A percentile compares a stretch with the other conserved stretches of the same genome.
Evolutionary conservation across 2,888 invertebrate genomes (phyloP).

Genomic region (Ophonus ardosiacus): DNA sequence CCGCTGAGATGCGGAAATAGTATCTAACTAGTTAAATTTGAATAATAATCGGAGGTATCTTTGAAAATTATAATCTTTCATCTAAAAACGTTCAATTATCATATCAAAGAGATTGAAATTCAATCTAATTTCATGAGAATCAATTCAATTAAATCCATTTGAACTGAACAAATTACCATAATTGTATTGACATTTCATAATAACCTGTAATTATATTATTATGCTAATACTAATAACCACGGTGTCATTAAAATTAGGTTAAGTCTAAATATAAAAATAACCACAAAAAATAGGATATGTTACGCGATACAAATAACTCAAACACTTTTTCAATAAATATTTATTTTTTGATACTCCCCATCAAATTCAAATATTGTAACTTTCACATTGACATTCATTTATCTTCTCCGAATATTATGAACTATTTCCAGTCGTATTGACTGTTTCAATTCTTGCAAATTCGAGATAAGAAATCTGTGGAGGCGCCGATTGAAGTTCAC

Average conservation of each 20-base stretch:
- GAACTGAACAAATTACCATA: neutral
- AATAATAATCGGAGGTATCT: neutral
- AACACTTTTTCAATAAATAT: neutral
- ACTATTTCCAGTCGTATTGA: neutral
- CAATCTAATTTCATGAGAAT: neutral
- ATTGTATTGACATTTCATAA: neutral
- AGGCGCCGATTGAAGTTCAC: constrained; percentile 26
- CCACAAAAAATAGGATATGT: neutral
- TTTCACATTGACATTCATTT: neutral
- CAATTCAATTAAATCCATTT: neutral
- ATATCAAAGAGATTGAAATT: neutral
- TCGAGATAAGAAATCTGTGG: neutral
- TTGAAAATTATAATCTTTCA: neutral
- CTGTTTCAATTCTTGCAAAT: neutral
- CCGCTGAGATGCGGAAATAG: neutral
- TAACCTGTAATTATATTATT: neutral
- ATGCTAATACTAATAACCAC: neutral
- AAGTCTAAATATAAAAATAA: neutral
- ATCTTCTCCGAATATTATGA: neutral
- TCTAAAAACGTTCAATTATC: neutral
- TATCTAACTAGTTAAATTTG: neutral
- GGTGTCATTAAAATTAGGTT: neutral
- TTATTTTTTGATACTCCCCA: neutral
- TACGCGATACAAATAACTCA: neutral
- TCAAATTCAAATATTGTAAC: neutral